Evolutionary conservation across 1,140 invertebrate species (phyloP).

Genomic region (Dufourea novaeangliae): DNA sequence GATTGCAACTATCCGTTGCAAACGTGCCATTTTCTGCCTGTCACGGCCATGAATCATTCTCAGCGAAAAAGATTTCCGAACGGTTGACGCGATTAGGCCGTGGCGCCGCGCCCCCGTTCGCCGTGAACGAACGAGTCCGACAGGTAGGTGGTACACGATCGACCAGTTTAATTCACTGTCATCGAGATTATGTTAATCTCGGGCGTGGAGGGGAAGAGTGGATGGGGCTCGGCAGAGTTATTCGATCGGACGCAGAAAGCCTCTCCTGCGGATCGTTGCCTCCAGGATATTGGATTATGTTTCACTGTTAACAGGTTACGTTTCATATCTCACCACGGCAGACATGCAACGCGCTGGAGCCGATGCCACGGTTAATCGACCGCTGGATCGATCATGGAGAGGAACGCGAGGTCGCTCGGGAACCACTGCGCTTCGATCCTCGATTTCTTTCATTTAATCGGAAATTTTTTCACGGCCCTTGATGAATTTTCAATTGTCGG

Average conservation of each 20-base stretch:
- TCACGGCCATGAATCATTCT: not conserved
- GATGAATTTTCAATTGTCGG: too few species aligned
- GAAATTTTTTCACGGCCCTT: too few species aligned
- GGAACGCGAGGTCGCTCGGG: not conserved
- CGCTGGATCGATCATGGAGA: constrained; percentile 47
- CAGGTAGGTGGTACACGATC: constrained; percentile 30
- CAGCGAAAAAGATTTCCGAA: not conserved
- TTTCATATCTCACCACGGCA: constrained; percentile 61
- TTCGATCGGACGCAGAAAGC: constrained; percentile 54
- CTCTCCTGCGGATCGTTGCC: constrained; percentile 54
- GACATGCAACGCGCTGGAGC: constrained; percentile 53
- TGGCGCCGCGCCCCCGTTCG: not conserved
- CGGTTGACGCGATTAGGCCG: not conserved
- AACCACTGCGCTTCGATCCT: not conserved
- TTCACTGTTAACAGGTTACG: constrained; percentile 66
- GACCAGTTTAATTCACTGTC: constrained; percentile 44
- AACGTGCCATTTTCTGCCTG: too few species aligned
- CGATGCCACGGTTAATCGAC: constrained; percentile 58
- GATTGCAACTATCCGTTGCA: too few species aligned
- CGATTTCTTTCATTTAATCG: too few species aligned
- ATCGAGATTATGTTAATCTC: constrained; percentile 58
- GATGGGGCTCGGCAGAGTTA: constrained; percentile 37
- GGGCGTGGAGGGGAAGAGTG: constrained; percentile 23
- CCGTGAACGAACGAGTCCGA: constrained; percentile 14
- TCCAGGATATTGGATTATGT: constrained; percentile 63